These are phyloP conservation scores for Drosophila peninsularis DNA, from an alignment of 2,888 invertebrate species.

Conservation along the genomic window DNA sequence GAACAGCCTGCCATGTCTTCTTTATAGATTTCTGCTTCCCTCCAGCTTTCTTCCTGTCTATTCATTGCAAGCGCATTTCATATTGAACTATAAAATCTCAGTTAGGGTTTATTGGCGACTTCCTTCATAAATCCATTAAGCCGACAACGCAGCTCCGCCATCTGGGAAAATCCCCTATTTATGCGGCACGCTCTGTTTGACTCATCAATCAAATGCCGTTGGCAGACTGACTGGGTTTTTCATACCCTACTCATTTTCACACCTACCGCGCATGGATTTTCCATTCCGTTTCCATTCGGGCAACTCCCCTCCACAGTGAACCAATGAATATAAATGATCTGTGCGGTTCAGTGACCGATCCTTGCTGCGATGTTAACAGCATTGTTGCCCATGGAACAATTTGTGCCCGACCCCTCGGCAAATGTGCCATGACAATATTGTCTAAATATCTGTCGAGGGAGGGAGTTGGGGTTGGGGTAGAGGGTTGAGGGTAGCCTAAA, in stretches of 20 bases:
- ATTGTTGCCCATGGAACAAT: conserved; percentile 47
- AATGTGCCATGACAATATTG: conserved; percentile 55
- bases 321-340: conserved; percentile 72
- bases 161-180: conserved; percentile 64
- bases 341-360: conserved; percentile 59
- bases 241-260: conserved; percentile 67
- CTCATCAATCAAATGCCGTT: conserved; percentile 66
- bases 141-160: conserved; percentile 25
- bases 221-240: conserved; percentile 41
- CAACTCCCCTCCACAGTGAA: conserved; percentile 35
- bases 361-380: conserved; percentile 48
- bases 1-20: not conserved
- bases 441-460: conserved; percentile 33
- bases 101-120: conserved; percentile 51
- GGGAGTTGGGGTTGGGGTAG: not conserved
- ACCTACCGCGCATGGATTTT: conserved; percentile 53
- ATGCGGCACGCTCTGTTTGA: conserved; percentile 72
- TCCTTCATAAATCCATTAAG: conserved; percentile 65
- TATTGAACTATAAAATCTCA: conserved; percentile 56
- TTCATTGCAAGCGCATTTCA: conserved; percentile 5
- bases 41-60: conserved; percentile 21
- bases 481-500: conserved; percentile 23
- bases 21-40: conserved; percentile 17
- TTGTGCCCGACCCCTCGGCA: conserved; percentile 41
- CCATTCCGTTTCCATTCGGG: not conserved